Conservation (phyloP, 2,797 vertebrate genomes). For the Siniperca obscura region DNA sequence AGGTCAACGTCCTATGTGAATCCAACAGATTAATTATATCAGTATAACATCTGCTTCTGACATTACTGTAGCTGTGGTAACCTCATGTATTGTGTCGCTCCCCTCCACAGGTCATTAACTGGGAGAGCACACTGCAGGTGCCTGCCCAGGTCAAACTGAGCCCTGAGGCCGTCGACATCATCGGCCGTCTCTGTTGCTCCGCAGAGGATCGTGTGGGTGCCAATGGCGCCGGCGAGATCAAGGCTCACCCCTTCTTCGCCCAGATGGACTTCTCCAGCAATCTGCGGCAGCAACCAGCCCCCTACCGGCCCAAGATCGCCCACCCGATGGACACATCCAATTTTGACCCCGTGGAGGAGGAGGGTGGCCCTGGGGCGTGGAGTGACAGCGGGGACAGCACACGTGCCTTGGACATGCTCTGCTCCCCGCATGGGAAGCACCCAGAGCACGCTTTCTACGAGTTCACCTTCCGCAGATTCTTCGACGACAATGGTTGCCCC, state of each 20-base stretch:
- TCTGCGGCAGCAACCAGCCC: constrained; percentile 94
- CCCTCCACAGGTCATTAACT: constrained; percentile 93
- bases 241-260: constrained; percentile 93
- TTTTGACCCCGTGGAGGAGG: constrained; percentile 98
- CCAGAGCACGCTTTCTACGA: constrained; percentile 98
- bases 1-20: not conserved
- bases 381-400: constrained; percentile 92
- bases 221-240: constrained; percentile 94
- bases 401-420: constrained; percentile 90
- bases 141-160: constrained; percentile 95
- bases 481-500: constrained; percentile 96
- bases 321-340: constrained; percentile 99
- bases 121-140: constrained; percentile 97
- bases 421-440: constrained; percentile 90
- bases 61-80: not conserved
- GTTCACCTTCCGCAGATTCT: constrained; percentile 98
- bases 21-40: not conserved
- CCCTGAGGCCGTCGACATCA: constrained; percentile 93
- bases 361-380: constrained; percentile 88
- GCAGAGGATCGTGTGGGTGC: constrained; percentile 93
- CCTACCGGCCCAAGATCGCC: constrained; percentile 95
- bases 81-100: not conserved
- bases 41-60: not conserved
- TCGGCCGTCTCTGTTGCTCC: constrained; percentile 93
- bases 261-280: constrained; percentile 94